Conservation (phyloP, 2,797 vertebrate species). For the Falco cherrug region DNA sequence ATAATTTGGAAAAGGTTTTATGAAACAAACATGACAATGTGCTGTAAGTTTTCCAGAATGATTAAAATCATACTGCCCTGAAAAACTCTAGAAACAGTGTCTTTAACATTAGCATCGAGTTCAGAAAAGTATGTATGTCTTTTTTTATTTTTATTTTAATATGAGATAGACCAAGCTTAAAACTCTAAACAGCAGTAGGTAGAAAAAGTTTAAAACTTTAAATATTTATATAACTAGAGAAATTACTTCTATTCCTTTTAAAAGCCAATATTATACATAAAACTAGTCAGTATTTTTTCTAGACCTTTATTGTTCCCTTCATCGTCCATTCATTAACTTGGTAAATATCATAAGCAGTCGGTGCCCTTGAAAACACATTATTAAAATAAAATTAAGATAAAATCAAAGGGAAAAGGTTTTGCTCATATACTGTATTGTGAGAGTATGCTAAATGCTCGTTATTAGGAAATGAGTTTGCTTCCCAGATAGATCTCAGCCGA, state of each 20-base stretch:
- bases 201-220: conserved; percentile 74
- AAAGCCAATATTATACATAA: conserved; percentile 74
- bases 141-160: conserved; percentile 8
- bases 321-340: conserved; percentile 26
- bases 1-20: conserved; percentile 59
- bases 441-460: conserved; percentile 49
- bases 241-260: conserved; percentile 64
- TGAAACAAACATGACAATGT: conserved; percentile 61
- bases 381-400: conserved; percentile 51
- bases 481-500: conserved; percentile 55
- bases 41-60: conserved; percentile 57
- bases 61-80: conserved; percentile 70
- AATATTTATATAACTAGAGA: conserved; percentile 73
- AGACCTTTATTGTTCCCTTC: conserved; percentile 47
- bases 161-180: conserved; percentile 72
- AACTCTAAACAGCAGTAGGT: conserved; percentile 73
- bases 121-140: conserved; percentile 35
- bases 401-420: conserved; percentile 42
- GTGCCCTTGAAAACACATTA: conserved; percentile 35
- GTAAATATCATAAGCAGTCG: conserved; percentile 52
- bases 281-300: conserved; percentile 42
- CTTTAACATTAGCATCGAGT: conserved; percentile 26
- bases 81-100: conserved; percentile 60
- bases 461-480: conserved; percentile 59
- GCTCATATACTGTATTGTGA: conserved; percentile 31